Evolutionary conservation across 2,113 vertebrate genomes (phyloP).

Genomic region (Erinaceus europaeus): DNA sequence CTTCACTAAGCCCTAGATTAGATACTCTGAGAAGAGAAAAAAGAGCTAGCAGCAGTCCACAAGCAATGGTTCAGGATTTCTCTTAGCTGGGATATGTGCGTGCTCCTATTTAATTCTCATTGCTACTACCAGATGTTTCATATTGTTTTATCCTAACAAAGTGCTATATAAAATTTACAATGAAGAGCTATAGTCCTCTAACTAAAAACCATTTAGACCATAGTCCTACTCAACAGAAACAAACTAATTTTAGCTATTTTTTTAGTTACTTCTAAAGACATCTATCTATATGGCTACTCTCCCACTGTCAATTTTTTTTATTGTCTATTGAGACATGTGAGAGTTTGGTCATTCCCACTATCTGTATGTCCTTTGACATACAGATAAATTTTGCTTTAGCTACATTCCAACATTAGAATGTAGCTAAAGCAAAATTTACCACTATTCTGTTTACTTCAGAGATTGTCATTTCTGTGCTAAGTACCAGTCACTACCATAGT

Average conservation of each 20-base stretch:
- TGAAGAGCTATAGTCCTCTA: background rate
- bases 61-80: background rate
- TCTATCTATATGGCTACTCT: no score
- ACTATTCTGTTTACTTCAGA: no score
- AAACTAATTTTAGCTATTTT: background rate
- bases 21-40: background rate
- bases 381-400: no score
- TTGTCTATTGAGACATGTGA: no score
- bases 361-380: no score
- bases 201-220: background rate
- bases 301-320: no score
- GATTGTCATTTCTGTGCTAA: background rate
- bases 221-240: background rate
- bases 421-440: no score
- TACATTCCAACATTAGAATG: no score
- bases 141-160: background rate
- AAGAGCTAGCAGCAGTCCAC: background rate
- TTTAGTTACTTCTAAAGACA: background rate
- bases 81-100: background rate
- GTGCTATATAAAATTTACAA: background rate
- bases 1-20: background rate
- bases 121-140: background rate
- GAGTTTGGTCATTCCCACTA: no score
- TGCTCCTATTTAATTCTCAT: background rate
- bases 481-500: background rate